Evolutionary conservation across 2,888 invertebrate species (phyloP), one percentile per base, ranked within the genome.

Genomic region (Hydroisotoma schaefferi): DNA sequence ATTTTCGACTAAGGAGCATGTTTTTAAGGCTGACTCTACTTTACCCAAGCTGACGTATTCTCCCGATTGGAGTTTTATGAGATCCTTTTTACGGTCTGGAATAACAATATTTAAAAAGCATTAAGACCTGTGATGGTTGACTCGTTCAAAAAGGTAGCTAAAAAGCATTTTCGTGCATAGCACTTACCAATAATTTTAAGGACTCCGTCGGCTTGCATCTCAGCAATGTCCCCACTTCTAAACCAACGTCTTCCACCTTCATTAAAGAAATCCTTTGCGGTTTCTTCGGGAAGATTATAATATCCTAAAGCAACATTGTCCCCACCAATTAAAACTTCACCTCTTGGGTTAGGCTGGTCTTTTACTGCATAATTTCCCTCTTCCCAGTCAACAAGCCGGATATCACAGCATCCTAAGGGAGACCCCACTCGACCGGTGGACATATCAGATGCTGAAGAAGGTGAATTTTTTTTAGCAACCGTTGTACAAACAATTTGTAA

Each of bases 11-110:
- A 94, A 79, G 10, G 94, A 87, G 74, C 90, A 92, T 8, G 95
- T 93, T 78, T 97, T 94, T 72, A 99, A 80, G 75, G 90, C 90
- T 0, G 94, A 87, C 77, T 99, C 98, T 28, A 97, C 93, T 79
- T 94, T 94, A 65, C 94, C 94, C 49, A 99, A 82, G 0, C 97
- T 95, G 22, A 99, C 92, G 78, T 98, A 99, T 79, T 99, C 99
- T 67, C 98, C 99, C 22, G 92, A 89, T 78, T 97, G 94, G 55
- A 99, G 82, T 78, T 99, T 99, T 38, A 99, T 94, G 71, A 99
- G 82, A 80, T 99, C 98, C 80, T 99, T 99, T 81, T 97, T 98
- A 73, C 98, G 90, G 79, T 98, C 97, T 95, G 46, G 23, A 27
- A 25, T n/a, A n/a, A n/a, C n/a, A n/a, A n/a, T n/a, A n/a, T n/a